Conservation (phyloP, 2,888 invertebrate species). For the Dolichopus griseipennis region DNA sequence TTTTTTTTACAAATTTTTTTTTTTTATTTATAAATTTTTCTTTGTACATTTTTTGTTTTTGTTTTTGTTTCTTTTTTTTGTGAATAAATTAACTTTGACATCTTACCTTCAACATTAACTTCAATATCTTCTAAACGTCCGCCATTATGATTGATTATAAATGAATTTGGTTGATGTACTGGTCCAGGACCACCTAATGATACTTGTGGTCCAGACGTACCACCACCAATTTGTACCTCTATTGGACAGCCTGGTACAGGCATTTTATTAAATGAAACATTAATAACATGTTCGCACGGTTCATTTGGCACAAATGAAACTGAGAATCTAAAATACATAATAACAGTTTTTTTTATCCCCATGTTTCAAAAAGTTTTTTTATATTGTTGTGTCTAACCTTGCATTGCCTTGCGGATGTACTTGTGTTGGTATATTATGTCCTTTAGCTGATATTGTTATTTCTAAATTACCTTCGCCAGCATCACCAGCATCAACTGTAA, state of each 20-base stretch:
- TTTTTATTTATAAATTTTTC: neutral
- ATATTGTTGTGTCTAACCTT: slow-evolving; percentile 30
- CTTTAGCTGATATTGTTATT: slow-evolving; percentile 89
- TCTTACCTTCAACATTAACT: slow-evolving; percentile 89
- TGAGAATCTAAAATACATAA: slow-evolving; percentile 57
- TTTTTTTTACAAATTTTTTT: neutral
- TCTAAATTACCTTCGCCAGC: slow-evolving; percentile 96
- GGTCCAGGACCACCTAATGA: slow-evolving; percentile 65
- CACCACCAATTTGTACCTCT: slow-evolving; percentile 65
- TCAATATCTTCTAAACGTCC: slow-evolving; percentile 89
- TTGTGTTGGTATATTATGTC: slow-evolving; percentile 90
- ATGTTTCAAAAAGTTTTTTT: neutral
- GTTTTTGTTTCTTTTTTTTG: too few relatives aligned
- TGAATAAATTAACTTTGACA: slow-evolving; percentile 8
- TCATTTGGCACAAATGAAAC: slow-evolving; percentile 95
- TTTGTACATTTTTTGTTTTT: neutral
- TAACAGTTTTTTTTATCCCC: slow-evolving; percentile 26
- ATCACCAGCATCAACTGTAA: slow-evolving; percentile 90
- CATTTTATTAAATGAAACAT: slow-evolving; percentile 94
- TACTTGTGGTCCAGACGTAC: slow-evolving; percentile 57
- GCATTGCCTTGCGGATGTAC: slow-evolving; percentile 84
- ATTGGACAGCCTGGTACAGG: slow-evolving; percentile 85
- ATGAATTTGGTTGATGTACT: slow-evolving; percentile 59
- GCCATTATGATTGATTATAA: slow-evolving; percentile 70
- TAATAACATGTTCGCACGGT: slow-evolving; percentile 88